Conservation (phyloP, 2,113 vertebrate species). For the Ceuthmochares aereus region DNA sequence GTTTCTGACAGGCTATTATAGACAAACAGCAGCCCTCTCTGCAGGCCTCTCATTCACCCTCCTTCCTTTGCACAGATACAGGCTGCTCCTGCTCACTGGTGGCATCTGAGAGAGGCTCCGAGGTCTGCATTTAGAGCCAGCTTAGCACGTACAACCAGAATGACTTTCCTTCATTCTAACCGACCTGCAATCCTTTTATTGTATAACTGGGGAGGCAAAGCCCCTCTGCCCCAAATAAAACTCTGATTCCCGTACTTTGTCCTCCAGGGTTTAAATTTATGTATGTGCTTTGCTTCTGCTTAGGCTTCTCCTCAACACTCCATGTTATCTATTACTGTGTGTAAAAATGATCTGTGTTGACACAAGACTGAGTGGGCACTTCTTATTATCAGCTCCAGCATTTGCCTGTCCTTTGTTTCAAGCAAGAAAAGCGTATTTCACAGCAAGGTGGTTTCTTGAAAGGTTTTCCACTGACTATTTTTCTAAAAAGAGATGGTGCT, state of each 20-base stretch:
- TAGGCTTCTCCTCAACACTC: not conserved
- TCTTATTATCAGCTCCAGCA: slow-evolving; percentile 37
- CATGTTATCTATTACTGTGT: slow-evolving; percentile 12
- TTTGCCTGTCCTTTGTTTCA: slow-evolving; percentile 60
- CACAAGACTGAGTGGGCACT: slow-evolving; percentile 44
- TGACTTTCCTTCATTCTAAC: not conserved
- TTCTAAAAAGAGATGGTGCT: slow-evolving; percentile 20
- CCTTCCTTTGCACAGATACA: not conserved
- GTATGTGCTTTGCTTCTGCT: not conserved
- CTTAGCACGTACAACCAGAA: not conserved
- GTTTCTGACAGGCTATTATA: not conserved
- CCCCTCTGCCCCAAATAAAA: not conserved
- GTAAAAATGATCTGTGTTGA: slow-evolving; percentile 67
- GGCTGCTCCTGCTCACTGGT: not conserved
- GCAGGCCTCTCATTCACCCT: not conserved
- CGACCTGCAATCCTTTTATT: not conserved
- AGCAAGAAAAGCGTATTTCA: slow-evolving; percentile 49
- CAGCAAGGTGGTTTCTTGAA: slow-evolving; percentile 60
- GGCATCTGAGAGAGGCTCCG: not conserved
- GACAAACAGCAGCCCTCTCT: not conserved
- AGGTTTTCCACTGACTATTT: slow-evolving; percentile 42
- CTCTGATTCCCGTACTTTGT: not conserved
- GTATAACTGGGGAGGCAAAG: not conserved
- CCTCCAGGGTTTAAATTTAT: slow-evolving; percentile 4
- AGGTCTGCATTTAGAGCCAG: not conserved